Evolutionary conservation across 1,140 invertebrate genomes (phyloP).

Genomic region (Drosophila teissieri): DNA sequence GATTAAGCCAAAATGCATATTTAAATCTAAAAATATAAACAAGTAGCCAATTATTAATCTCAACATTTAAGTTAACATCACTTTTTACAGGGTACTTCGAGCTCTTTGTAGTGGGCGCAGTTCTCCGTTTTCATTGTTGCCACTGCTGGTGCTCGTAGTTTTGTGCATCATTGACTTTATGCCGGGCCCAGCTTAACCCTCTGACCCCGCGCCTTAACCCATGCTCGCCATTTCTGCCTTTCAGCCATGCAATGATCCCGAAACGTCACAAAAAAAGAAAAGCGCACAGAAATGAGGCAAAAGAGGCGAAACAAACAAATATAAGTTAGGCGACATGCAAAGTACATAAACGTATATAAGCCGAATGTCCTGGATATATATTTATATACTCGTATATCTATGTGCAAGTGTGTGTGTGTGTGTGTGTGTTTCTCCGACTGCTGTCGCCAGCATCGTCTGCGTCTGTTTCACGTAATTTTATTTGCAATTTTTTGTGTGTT

Average conservation of each 20-base stretch:
- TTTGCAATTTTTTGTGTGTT: constrained; percentile 39
- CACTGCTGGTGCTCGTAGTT: constrained; percentile 42
- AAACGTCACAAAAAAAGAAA: constrained; percentile 58
- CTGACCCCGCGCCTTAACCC: constrained; percentile 3
- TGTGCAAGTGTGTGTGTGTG: constrained; percentile 1
- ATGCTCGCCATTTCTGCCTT: background rate
- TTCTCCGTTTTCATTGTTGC: constrained; percentile 28
- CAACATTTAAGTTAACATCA: too few relatives aligned
- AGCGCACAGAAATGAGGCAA: constrained; percentile 18
- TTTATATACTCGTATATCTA: background rate
- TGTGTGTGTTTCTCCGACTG: constrained; percentile 15
- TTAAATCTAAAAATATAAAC: too few relatives aligned
- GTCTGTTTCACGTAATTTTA: constrained; percentile 59
- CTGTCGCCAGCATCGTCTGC: constrained; percentile 51
- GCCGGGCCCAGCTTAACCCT: constrained; percentile 36
- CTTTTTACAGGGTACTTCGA: background rate
- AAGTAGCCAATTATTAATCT: too few relatives aligned
- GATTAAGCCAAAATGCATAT: too few relatives aligned
- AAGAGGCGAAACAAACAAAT: constrained; percentile 56
- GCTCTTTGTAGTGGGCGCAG: background rate
- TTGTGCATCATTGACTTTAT: constrained; percentile 71
- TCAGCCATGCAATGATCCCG: constrained; percentile 60
- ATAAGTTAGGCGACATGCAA: constrained; percentile 62
- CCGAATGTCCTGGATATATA: background rate
- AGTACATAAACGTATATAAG: constrained; percentile 30